Evolutionary conservation across 2,888 invertebrate genomes (phyloP).

Genomic region (Erebia epiphron): DNA sequence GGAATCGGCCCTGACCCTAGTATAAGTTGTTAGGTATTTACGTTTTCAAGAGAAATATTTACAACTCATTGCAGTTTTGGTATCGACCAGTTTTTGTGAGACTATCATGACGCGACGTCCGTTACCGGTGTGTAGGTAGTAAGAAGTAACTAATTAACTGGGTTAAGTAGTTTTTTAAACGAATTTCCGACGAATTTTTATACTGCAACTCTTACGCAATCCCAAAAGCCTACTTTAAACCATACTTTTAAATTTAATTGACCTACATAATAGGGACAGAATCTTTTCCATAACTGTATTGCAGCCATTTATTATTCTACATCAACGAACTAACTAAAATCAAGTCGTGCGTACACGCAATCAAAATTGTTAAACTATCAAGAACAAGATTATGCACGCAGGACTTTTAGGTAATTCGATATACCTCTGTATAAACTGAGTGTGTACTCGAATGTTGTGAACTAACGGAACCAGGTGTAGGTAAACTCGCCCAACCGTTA

Average conservation of each 20-base stretch:
- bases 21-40: neutral
- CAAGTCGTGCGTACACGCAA: too few species aligned
- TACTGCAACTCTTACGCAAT: neutral
- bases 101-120: slow-evolving; percentile 6
- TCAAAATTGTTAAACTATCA: too few species aligned
- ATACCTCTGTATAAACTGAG: neutral
- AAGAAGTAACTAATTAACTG: slow-evolving; percentile 1
- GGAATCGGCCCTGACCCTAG: neutral
- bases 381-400: neutral
- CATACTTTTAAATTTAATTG: neutral
- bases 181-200: neutral
- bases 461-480: neutral
- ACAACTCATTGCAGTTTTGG: slow-evolving; percentile 16
- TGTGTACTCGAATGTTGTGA: neutral
- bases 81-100: slow-evolving; percentile 14
- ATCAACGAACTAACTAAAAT: too few species aligned
- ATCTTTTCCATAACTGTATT: too few species aligned
- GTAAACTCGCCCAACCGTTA: neutral
- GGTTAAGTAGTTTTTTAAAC: slow-evolving; percentile 6
- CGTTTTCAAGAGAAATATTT: neutral
- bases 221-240: neutral
- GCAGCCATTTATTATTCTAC: too few species aligned
- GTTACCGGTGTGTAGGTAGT: neutral
- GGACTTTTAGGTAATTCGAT: neutral
- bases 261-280: neutral